A percentile compares a stretch with the other conserved stretches of the same genome.
phyloP scores from a whole-genome alignment of 2,113 vertebrate species.

The Catharus bicknelli region DNA sequence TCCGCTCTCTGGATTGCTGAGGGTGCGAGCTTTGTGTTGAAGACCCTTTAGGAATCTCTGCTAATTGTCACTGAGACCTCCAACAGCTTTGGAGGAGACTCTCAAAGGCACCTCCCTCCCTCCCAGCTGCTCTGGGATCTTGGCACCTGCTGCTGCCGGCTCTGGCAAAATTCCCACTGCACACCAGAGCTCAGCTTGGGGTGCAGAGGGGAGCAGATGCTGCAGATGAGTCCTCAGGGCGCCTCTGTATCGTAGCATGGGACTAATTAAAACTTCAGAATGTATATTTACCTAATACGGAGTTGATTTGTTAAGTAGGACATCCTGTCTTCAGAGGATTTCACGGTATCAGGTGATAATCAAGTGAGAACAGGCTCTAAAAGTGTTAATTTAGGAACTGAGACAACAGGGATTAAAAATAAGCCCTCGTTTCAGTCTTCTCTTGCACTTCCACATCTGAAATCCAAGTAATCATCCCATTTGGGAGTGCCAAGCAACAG shows the following conservation, averaged over 20 bases:
- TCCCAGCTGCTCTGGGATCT: neutral
- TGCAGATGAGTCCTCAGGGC: neutral
- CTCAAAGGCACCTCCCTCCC: neutral
- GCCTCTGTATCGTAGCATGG: neutral
- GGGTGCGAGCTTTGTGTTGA: neutral
- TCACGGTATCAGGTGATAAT: neutral
- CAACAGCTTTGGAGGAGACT: neutral
- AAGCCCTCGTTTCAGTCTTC: neutral
- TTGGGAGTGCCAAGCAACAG: neutral
- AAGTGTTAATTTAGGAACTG: constrained; percentile 49
- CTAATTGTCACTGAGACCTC: neutral
- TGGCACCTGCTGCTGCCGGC: neutral
- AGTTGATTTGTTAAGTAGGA: constrained; percentile 53
- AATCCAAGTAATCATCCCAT: constrained; percentile 18
- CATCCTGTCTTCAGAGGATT: constrained; percentile 56
- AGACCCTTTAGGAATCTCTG: neutral
- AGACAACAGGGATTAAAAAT: neutral
- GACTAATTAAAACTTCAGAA: constrained; percentile 56
- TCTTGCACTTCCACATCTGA: neutral
- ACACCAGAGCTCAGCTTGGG: rapidly evolving
- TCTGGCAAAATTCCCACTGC: rapidly evolving
- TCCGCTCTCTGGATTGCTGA: neutral
- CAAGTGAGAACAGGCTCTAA: constrained; percentile 27
- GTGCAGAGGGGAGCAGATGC: neutral
- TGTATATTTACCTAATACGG: constrained; percentile 38